Conservation (phyloP, 2,888 invertebrate genomes). For the Cyrtodaria siliqua region DNA sequence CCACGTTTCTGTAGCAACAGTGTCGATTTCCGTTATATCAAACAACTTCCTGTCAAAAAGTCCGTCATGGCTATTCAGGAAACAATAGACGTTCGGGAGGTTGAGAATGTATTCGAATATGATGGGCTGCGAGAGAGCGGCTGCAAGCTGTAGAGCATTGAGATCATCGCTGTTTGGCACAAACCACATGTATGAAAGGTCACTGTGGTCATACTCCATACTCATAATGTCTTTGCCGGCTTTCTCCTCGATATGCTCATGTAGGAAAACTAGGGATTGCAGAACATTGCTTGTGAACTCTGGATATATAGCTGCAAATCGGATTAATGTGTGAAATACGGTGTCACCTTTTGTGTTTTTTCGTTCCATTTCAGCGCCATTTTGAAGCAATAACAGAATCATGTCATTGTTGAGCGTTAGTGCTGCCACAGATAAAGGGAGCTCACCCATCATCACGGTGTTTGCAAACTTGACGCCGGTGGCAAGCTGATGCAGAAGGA, state of each 20-base stretch:
- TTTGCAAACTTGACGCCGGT: conserved; percentile 63
- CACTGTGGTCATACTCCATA: conserved; percentile 59
- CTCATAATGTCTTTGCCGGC: conserved; percentile 12
- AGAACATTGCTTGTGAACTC: conserved; percentile 52
- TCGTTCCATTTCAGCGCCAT: conserved; percentile 66
- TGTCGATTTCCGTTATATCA: conserved; percentile 78
- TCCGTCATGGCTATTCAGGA: conserved; percentile 74
- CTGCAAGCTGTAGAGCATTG: conserved; percentile 73
- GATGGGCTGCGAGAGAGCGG: conserved; percentile 61
- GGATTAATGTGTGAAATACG: conserved; percentile 66
- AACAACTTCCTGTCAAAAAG: conserved; percentile 73
- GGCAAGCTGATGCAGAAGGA: conserved; percentile 61
- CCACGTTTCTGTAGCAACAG: conserved; percentile 63
- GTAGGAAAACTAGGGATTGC: conserved; percentile 48
- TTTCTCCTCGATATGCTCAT: conserved; percentile 47
- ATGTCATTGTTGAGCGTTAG: conserved; percentile 59
- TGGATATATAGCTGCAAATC: conserved; percentile 71
- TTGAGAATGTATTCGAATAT: conserved; percentile 72
- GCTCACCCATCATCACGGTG: conserved; percentile 73
- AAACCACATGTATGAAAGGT: conserved; percentile 70
- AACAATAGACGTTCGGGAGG: conserved; percentile 70
- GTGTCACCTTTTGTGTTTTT: conserved; percentile 68
- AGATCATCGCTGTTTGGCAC: conserved; percentile 64
- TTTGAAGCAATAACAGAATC: conserved; percentile 50
- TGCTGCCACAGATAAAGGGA: conserved; percentile 69